Evolutionary conservation across 1,140 invertebrate species (phyloP), one percentile per base, ranked within the genome.

Genomic region (Paramacrobiotus metropolitanus): DNA sequence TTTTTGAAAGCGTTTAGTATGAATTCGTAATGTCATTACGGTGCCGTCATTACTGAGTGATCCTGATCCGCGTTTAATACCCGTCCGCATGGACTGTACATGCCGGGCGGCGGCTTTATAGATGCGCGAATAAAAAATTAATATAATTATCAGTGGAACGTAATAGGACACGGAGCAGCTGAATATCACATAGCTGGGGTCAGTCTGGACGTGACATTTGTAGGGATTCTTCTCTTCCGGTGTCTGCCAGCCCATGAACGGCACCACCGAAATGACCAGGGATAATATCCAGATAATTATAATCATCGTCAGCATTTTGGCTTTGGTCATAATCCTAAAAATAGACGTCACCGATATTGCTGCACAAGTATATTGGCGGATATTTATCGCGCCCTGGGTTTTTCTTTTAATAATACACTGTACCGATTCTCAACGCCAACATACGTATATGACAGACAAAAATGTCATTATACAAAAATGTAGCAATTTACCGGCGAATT

Each of bases 101-200:
- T 80, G 79, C 21, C 75, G 70, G 1, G 78, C 73, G 0, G 82
- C 79, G 0, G 81, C 81, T 2, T 77, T 74, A 65, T 85, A 82
- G 59, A 86, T 85, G 59, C 78, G 75, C 29, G 78, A 77, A 68
- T 86, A 86, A 2, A 86, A 73, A 31, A 79, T 74, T 21, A 84
- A 68, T 71, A 85, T 84, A 21, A 83, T 74, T 20, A 77, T 69
- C 29, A 81, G 78, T 0, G 84, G 84, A 18, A 85, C 68, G 68
- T 84, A 83, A 72, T 86, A 86, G 2, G 83, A 84, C 1, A 82
- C 78, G 18, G 15, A 9, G 24, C 82, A 79, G 29, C 82, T 83
- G 72, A 55, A 55, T 4, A 55, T 9, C 15, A 55, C 48, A 24
- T 55, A 55, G 28, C 48, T 55, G 48, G 28, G 15, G 28, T 55